These are phyloP conservation scores for Arenicola marina DNA, from an alignment of 2,888 invertebrate species.

Conservation along the genomic window DNA sequence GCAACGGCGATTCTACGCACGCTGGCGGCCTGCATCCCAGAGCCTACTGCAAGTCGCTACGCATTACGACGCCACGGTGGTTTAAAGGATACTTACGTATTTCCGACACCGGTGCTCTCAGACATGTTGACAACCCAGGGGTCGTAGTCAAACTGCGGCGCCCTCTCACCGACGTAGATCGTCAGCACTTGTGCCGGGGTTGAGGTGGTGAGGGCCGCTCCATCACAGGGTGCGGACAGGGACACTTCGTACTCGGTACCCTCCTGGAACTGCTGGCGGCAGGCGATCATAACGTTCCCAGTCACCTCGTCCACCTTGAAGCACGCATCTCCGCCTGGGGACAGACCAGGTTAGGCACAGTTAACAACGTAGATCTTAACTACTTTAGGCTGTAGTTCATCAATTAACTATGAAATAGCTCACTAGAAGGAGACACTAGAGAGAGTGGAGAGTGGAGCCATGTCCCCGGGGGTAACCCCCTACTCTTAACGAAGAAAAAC, in stretches of 20 bases:
- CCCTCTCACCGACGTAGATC: conserved; percentile 18
- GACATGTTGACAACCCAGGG: conserved; percentile 25
- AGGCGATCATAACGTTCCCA: conserved; percentile 26
- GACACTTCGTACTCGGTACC: conserved; percentile 19
- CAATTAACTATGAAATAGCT: too few relatives aligned
- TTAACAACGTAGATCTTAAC: too few relatives aligned
- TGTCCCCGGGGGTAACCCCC: too few relatives aligned
- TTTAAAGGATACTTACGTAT: not conserved
- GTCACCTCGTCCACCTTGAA: conserved; percentile 29
- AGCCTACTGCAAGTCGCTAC: too few relatives aligned
- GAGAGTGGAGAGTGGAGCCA: too few relatives aligned
- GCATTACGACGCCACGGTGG: too few relatives aligned
- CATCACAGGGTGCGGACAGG: conserved; percentile 29
- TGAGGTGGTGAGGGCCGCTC: conserved; percentile 1
- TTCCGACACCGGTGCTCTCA: conserved; percentile 7
- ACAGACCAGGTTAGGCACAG: too few relatives aligned
- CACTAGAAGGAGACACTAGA: too few relatives aligned
- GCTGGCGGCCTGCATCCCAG: too few relatives aligned
- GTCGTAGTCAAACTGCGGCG: conserved; percentile 28
- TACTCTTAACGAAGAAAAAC: too few relatives aligned
- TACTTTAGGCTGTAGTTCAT: too few relatives aligned
- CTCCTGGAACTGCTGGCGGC: conserved; percentile 20
- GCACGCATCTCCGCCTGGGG: conserved; percentile 10
- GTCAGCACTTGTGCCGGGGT: conserved; percentile 29
- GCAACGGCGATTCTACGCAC: too few relatives aligned